Base-by-base conservation (phyloP, 2,888 invertebrate species). In the Drosophila dives region DNA sequence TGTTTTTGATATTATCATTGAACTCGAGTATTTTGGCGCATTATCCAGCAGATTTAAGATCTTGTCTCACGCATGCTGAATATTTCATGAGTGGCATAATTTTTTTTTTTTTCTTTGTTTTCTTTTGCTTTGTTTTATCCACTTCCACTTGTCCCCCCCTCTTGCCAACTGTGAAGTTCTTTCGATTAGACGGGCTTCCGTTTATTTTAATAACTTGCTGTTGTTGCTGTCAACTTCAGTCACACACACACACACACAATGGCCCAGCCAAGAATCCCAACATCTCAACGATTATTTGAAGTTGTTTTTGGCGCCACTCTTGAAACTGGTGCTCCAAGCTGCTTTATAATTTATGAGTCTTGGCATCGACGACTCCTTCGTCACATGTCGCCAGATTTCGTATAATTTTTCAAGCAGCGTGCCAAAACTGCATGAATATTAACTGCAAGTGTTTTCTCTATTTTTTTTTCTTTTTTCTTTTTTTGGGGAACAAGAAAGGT, bases 331-430 rank as follows among this genome's bases (percentile, higher is more conserved):
- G 66, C 72, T 72, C 62, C 81, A 83, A 80, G 86, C 88, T 86
- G 88, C 80, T 86, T 80, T 80, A 88, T 87, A 88, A 86, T 88
- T 86, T 88, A 86, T 86, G 86, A 82, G 81, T 67, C 81, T 75
- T 85, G 85, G 81, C 85, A 81, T 85, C 79, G 86, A 81, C 70
- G 77, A 80, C 84, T 73, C 62, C 75, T 69, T 66, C 77, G 61
- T 55, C 77, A 85, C 73, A 81, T 80, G 86, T 75, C 88, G 77
- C 79, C 75, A 83, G 76, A 60, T 76, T 79, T 65, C 61, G 77
- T 79, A 76, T 83, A 81, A 81, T 87, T 85, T 85, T 83, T 75
- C 73, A 78, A 85, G 79, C 77, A 72, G 81, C 61, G 70, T 75
- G 72, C 76, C 80, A 80, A 76, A 83, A 88, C 68, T 86, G 86